Percentiles rank a stretch among this genome's conserved stretches.
phyloP scores from a whole-genome alignment of 2,888 invertebrate species.

The Sphaeridia pumilis region DNA sequence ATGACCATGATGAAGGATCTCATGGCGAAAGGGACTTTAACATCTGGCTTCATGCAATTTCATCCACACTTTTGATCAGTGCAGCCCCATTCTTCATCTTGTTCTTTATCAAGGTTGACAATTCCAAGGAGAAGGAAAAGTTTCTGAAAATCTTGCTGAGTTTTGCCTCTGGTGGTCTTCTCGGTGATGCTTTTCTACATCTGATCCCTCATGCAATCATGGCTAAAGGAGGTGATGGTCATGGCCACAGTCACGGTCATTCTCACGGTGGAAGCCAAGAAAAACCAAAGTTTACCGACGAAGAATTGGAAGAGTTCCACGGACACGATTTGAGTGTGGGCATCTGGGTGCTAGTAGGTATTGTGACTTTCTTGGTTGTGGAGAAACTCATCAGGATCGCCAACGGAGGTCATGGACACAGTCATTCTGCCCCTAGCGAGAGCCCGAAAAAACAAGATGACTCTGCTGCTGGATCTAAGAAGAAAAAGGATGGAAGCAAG shows the following conservation, averaged over 20 bases:
- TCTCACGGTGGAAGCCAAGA: conserved; percentile 35
- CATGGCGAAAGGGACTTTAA: conserved; percentile 24
- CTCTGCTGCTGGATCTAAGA: too few relatives aligned
- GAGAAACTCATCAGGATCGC: conserved; percentile 84
- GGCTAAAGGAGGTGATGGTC: conserved; percentile 39
- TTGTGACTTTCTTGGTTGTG: conserved; percentile 79
- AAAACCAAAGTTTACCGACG: conserved; percentile 17
- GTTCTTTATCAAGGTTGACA: conserved; percentile 84
- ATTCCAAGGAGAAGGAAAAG: conserved; percentile 68
- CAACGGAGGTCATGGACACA: conserved; percentile 70
- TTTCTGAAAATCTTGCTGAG: conserved; percentile 78
- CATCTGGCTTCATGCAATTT: conserved; percentile 70
- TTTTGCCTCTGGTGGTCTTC: conserved; percentile 86
- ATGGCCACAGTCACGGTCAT: conserved; percentile 40
- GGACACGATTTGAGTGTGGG: conserved; percentile 79
- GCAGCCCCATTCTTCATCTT: conserved; percentile 87
- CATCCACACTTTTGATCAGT: conserved; percentile 86
- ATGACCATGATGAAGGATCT: too few relatives aligned
- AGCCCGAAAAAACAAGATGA: too few relatives aligned
- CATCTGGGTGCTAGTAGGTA: conserved; percentile 85
- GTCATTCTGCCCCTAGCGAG: too few relatives aligned
- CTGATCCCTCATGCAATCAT: conserved; percentile 89
- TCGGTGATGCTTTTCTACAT: conserved; percentile 98
- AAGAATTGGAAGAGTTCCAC: conserved; percentile 43
- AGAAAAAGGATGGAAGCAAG: too few relatives aligned